Percentiles rank a stretch among this genome's conserved stretches.
Evolutionary conservation across 2,797 vertebrate genomes (phyloP).

Genomic region (Moxostoma hubbsi): DNA sequence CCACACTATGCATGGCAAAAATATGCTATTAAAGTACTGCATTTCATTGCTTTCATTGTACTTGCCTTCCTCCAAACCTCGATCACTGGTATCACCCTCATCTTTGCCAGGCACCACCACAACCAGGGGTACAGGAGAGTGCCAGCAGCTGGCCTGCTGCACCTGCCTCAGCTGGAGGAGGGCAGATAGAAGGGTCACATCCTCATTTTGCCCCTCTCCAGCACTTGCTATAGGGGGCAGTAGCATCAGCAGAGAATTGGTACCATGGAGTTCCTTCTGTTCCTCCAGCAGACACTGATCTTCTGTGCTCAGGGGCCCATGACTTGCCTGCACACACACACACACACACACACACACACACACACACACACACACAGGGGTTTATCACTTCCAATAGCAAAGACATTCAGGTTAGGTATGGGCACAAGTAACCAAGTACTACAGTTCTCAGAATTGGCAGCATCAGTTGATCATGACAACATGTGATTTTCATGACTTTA

Average conservation of each 20-base stretch:
- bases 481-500: too few species aligned
- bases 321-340: conserved; percentile 74
- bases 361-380: too few species aligned
- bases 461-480: too few species aligned
- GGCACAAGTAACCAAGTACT: too few species aligned
- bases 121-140: conserved; percentile 82
- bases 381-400: too few species aligned
- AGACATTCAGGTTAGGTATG: too few species aligned
- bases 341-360: too few species aligned
- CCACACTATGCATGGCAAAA: too few species aligned
- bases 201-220: conserved; percentile 74
- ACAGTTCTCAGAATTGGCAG: too few species aligned
- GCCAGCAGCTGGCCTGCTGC: conserved; percentile 87
- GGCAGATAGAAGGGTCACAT: conserved; percentile 86
- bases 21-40: not conserved
- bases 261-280: conserved; percentile 84
- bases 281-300: conserved; percentile 78
- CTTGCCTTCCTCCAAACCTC: conserved; percentile 83
- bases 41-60: not conserved
- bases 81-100: conserved; percentile 57
- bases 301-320: conserved; percentile 77
- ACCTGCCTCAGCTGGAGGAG: conserved; percentile 91
- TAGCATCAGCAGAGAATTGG: conserved; percentile 84
- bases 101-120: conserved; percentile 79
- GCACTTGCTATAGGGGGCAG: conserved; percentile 74